A percentile compares a stretch with the other conserved stretches of the same genome.
Conservation (phyloP, 2,113 vertebrate species). For the Tenrec ecaudatus region DNA sequence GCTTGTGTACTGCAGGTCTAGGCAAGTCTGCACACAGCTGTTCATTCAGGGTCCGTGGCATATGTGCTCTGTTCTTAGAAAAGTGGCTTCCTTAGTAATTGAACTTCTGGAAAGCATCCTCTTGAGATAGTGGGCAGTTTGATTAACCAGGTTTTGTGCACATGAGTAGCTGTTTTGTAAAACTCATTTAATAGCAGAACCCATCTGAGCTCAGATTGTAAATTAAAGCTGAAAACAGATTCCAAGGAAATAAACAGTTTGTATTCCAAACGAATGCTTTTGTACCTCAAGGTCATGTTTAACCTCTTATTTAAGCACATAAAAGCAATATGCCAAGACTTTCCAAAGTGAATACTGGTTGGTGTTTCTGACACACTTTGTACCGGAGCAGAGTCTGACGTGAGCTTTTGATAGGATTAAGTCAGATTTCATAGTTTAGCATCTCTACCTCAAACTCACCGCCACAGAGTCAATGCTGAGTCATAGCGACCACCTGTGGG, state of each 20-base stretch:
- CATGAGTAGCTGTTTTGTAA: not conserved
- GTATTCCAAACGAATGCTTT: constrained; percentile 30
- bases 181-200: not conserved
- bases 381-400: not conserved
- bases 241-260: constrained; percentile 7
- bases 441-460: no score
- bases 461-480: no score
- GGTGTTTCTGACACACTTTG: not conserved
- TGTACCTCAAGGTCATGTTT: not conserved
- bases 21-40: not conserved
- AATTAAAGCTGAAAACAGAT: not conserved
- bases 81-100: constrained; percentile 54
- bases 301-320: constrained; percentile 36
- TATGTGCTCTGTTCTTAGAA: constrained; percentile 15
- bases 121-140: not conserved
- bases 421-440: not conserved
- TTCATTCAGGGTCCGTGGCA: constrained; percentile 4
- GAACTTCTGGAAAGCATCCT: constrained; percentile 37
- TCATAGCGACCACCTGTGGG: no score
- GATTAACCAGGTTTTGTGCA: constrained; percentile 24
- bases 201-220: constrained; percentile 2
- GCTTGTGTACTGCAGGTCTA: not conserved
- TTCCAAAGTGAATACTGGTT: not conserved
- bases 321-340: constrained; percentile 27
- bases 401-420: not conserved